Evolutionary conservation across 2,113 vertebrate species (phyloP), one percentile per base, ranked within the genome.

Genomic region (Amblyornis subalaris): DNA sequence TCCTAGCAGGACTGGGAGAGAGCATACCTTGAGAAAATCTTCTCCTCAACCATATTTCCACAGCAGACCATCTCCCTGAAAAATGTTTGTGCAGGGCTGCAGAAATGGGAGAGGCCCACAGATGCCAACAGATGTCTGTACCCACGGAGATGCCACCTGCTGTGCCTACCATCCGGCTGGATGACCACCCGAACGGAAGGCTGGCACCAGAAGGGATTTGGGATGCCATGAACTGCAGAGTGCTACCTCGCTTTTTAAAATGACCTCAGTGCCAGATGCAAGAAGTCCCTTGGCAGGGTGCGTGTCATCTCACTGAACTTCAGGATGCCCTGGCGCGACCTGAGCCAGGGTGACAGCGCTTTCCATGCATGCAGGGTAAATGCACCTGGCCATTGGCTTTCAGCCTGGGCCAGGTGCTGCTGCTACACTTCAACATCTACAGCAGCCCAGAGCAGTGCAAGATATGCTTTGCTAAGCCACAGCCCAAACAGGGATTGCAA

Each of bases 241-340:
- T 26, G 23, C 29, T 58, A 6, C 28, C 47, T 13, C 65, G 44
- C 40, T 85, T 85, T 88, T 57, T 65, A 48, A 78, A 82, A 65
- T 2, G 1, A 83, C 24, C 51, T 53, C 12, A 10, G 13, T 1
- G 2, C 26, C 53, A 72, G 73, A n/a, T 82, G 62, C 65, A 60
- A 73, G 35, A 69, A 58, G 42, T 75, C 18, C 26, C 14, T 47
- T 72, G 55, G 57, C 3, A 0, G 44, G 31, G 7, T 25, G 12
- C 54, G 31, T 48, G 9, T 62, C 58, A 69, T 64, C 54, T 79
- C 58, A 6, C 48, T 82, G 72, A 69, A 67, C 25, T 50, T 51
- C 12, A 55, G 78, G 62, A 24, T 0, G 0, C 22, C 10, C 12
- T 64, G 47, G 38, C 1, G 4, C 0, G 0, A 54, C 8, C 4